Evolutionary conservation across 30 jellyfish, hydroid and myxozoan species (phyloP).

Genomic region (Hydractinia echinata): DNA sequence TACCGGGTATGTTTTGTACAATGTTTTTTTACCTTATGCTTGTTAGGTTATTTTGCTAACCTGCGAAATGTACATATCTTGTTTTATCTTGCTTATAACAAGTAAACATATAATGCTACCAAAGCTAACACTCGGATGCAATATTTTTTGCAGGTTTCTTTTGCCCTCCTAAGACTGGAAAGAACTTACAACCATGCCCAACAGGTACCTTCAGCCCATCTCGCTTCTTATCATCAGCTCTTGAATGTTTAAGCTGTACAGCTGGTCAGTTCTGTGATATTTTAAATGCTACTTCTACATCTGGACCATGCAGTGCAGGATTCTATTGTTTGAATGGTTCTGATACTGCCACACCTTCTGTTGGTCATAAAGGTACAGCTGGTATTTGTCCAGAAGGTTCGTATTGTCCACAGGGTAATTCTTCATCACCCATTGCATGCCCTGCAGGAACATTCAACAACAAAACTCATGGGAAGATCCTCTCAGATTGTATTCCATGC

Average conservation of each 20-base stretch:
- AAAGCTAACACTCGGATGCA: background rate
- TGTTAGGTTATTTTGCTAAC: background rate
- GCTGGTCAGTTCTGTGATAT: conserved; percentile 76
- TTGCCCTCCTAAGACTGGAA: conserved; percentile 70
- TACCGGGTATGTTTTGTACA: conserved; percentile 44
- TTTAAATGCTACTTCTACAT: conserved; percentile 55
- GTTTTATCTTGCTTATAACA: too few species aligned
- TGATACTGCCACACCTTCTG: conserved; percentile 86
- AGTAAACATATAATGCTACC: too few species aligned
- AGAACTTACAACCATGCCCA: conserved; percentile 80
- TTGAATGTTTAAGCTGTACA: conserved; percentile 63
- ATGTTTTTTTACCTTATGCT: too few species aligned
- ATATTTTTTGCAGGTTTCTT: conserved; percentile 52
- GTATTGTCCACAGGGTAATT: conserved; percentile 81
- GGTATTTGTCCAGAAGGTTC: conserved; percentile 89
- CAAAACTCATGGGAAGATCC: conserved; percentile 64
- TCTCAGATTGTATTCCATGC: conserved; percentile 60
- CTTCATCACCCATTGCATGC: conserved; percentile 81
- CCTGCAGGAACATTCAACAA: conserved; percentile 85
- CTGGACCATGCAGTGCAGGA: conserved; percentile 90
- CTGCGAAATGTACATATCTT: too few species aligned
- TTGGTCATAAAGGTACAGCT: conserved; percentile 78
- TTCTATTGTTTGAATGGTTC: conserved; percentile 80
- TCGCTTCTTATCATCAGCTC: conserved; percentile 18
- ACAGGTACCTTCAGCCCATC: conserved; percentile 84